phyloP scores from a whole-genome alignment of 2,888 invertebrate species.

The Meteorus cinctellus region DNA sequence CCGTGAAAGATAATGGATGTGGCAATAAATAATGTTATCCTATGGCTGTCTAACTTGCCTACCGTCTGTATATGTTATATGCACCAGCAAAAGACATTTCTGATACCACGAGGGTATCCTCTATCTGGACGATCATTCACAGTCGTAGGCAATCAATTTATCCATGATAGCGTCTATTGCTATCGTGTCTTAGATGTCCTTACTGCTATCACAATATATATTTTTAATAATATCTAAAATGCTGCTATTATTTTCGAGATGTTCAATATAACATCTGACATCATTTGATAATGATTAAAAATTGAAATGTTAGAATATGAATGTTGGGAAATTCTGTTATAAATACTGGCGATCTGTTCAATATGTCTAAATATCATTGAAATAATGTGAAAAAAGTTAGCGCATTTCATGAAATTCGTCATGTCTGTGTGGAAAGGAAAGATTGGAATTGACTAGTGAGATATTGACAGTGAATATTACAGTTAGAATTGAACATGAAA shows the following conservation, averaged over 20 bases:
- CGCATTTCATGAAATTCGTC: too few relatives aligned
- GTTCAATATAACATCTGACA: too few relatives aligned
- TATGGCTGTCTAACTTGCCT: conserved; percentile 49
- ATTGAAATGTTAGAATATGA: too few relatives aligned
- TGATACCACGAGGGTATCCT: conserved; percentile 42
- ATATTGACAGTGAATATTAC: too few relatives aligned
- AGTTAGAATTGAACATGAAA: too few relatives aligned
- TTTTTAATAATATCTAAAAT: not conserved
- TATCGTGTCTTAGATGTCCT: conserved; percentile 36
- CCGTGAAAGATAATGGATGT: conserved; percentile 56
- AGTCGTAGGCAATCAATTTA: conserved; percentile 53
- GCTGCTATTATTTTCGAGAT: not conserved
- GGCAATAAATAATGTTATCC: conserved; percentile 58
- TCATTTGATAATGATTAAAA: too few relatives aligned
- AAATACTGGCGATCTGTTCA: too few relatives aligned
- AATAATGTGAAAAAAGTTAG: too few relatives aligned
- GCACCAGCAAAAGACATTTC: conserved; percentile 35
- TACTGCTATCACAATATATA: not conserved
- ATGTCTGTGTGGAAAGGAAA: too few relatives aligned
- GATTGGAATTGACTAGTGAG: too few relatives aligned
- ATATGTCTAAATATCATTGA: too few relatives aligned
- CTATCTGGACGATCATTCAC: conserved; percentile 50
- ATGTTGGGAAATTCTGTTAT: too few relatives aligned
- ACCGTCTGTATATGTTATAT: conserved; percentile 45
- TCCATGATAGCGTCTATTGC: conserved; percentile 31